Percentiles rank a stretch among this genome's conserved stretches.
Conservation (phyloP, 1,140 invertebrate species). For the Triops longicaudatus region DNA sequence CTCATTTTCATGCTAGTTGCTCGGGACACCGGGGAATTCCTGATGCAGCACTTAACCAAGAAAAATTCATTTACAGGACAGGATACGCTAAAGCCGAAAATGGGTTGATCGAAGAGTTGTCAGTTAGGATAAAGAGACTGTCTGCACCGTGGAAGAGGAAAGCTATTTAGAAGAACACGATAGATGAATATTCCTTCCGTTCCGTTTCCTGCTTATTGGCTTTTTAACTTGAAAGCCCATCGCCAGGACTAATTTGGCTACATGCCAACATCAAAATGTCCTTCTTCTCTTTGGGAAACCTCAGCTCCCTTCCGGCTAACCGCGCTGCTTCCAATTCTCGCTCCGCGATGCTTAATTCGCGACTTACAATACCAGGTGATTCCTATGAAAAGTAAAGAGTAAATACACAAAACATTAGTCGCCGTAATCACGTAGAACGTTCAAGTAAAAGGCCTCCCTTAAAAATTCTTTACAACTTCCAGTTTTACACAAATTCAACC, state of each 20-base stretch:
- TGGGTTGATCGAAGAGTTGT: too few species aligned
- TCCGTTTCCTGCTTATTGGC: neutral
- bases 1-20: neutral
- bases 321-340: constrained; percentile 81
- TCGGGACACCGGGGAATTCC: neutral
- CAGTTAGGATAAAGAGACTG: too few species aligned
- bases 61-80: neutral
- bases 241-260: constrained; percentile 50
- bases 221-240: constrained; percentile 22
- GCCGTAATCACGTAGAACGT: neutral
- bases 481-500: too few species aligned
- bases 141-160: too few species aligned
- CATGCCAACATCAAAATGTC: constrained; percentile 84
- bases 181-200: too few species aligned
- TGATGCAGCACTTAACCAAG: neutral
- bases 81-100: too few species aligned
- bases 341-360: constrained; percentile 73
- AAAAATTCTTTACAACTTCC: too few species aligned
- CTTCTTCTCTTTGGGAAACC: constrained; percentile 91
- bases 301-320: constrained; percentile 75
- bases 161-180: too few species aligned
- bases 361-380: constrained; percentile 62
- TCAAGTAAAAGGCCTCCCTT: neutral
- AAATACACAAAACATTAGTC: neutral
- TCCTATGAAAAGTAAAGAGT: constrained; percentile 53